Evolutionary conservation across 2,797 vertebrate species (phyloP).

Genomic region (Ficedula albicollis): DNA sequence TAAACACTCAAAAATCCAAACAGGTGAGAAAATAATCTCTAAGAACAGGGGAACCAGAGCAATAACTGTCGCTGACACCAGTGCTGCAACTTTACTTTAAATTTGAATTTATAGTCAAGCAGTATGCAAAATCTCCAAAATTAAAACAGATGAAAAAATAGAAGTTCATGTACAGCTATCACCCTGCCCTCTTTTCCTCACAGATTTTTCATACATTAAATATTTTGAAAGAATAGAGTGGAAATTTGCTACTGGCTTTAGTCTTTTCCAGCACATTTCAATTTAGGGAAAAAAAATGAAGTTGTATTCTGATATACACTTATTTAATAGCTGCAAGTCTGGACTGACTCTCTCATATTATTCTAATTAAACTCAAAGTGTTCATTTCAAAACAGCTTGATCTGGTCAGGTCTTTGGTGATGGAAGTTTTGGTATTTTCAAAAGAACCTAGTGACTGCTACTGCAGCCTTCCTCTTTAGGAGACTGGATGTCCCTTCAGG

Average conservation of each 20-base stretch:
- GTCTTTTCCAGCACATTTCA: constrained; percentile 7
- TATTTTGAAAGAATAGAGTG: constrained; percentile 16
- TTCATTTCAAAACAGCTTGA: neutral
- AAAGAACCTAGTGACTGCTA: neutral
- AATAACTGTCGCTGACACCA: neutral
- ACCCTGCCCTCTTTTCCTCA: neutral
- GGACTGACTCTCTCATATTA: neutral
- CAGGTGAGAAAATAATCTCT: neutral
- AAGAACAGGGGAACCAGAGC: neutral
- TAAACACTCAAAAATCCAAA: neutral
- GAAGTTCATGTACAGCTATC: neutral
- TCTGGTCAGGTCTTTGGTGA: neutral
- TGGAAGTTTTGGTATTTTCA: neutral
- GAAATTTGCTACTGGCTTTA: neutral
- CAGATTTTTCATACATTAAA: neutral
- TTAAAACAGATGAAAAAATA: neutral
- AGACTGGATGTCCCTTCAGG: neutral
- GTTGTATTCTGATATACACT: neutral
- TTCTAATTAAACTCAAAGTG: neutral
- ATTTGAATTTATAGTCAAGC: neutral
- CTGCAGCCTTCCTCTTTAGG: neutral
- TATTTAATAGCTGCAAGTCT: neutral
- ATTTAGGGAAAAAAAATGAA: neutral
- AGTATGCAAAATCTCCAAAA: neutral
- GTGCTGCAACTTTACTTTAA: neutral